phyloP scores from a whole-genome alignment of 2,113 vertebrate species.

The Syngnathus floridae region DNA sequence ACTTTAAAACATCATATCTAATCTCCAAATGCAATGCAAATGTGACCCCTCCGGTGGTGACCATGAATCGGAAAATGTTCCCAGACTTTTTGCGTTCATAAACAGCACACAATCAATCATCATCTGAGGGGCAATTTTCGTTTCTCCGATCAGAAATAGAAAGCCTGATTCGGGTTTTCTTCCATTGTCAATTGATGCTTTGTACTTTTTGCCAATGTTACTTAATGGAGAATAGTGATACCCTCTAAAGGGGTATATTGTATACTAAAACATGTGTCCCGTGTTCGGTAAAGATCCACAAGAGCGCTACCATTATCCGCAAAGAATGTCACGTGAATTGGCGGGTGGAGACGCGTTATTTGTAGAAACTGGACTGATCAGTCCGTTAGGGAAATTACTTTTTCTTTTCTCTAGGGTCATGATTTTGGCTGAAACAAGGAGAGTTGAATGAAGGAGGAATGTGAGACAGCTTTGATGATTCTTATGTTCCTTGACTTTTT shows the following conservation, averaged over 20 bases:
- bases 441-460: too few relatives aligned
- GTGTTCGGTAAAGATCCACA: background rate
- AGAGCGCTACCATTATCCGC: background rate
- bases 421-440: background rate
- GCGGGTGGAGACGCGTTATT: too few relatives aligned
- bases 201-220: too few relatives aligned
- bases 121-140: too few relatives aligned
- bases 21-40: background rate
- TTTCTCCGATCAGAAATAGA: too few relatives aligned
- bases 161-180: too few relatives aligned
- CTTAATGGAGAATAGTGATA: too few relatives aligned
- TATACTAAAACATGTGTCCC: background rate
- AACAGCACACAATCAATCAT: too few relatives aligned
- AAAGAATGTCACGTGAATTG: constrained; percentile 38
- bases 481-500: background rate
- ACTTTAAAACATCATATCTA: background rate
- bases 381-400: background rate
- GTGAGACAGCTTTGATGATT: background rate
- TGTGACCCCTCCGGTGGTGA: background rate
- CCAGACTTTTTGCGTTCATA: background rate
- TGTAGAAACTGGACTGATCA: background rate
- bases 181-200: too few relatives aligned
- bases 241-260: background rate
- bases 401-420: background rate
- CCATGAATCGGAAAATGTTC: background rate